Percentiles rank a stretch among this genome's conserved stretches.
Conservation (phyloP, 2,797 vertebrate species). For the Sparus aurata region DNA sequence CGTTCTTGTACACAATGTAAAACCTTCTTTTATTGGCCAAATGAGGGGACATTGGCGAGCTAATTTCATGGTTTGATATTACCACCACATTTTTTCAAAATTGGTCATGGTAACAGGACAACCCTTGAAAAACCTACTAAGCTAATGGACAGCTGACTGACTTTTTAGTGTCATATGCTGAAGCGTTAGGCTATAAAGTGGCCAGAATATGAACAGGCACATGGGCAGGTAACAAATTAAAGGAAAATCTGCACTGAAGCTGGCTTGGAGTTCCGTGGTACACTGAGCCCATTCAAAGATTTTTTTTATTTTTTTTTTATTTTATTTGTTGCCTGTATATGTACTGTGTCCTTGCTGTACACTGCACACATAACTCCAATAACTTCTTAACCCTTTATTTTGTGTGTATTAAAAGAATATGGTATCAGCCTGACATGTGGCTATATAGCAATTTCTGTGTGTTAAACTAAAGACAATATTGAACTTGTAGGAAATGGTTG, state of each 20-base stretch:
- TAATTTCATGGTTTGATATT: conserved; percentile 26
- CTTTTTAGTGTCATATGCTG: conserved; percentile 14
- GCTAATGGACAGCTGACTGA: conserved; percentile 36
- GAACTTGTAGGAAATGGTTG: background rate
- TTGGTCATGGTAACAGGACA: conserved; percentile 24
- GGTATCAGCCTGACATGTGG: background rate
- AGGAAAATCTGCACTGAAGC: background rate
- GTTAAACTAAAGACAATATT: background rate
- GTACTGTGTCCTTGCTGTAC: background rate
- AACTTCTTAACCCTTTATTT: background rate
- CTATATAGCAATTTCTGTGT: background rate
- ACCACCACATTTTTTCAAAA: conserved; percentile 23
- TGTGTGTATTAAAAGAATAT: background rate
- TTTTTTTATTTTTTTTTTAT: too few species aligned
- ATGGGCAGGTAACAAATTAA: background rate
- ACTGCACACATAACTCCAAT: background rate
- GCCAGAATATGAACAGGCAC: conserved; percentile 14
- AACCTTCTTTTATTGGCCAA: conserved; percentile 20
- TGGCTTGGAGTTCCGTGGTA: background rate
- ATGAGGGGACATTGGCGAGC: conserved; percentile 18
- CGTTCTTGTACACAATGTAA: too few species aligned
- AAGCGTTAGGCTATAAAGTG: conserved; percentile 12
- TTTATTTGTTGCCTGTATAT: background rate
- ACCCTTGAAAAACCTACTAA: conserved; percentile 25
- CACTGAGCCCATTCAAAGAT: background rate